A percentile compares a stretch with the other conserved stretches of the same genome.
These are phyloP conservation scores for Solenodon paradoxus DNA, from an alignment of 2,113 vertebrate species.

Conservation along the genomic window DNA sequence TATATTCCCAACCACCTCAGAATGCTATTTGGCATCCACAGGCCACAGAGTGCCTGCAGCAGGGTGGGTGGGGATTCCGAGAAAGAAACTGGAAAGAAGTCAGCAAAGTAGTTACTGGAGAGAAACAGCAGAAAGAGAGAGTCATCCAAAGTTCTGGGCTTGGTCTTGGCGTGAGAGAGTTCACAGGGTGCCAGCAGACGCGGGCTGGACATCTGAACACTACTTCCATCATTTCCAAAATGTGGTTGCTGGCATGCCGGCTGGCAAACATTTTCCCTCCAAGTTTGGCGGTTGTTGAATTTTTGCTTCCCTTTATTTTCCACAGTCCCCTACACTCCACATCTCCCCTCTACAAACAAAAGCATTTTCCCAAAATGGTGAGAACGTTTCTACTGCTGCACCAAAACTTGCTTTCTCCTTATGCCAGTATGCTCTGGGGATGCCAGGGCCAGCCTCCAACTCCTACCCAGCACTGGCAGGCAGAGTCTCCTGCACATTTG, in stretches of 20 bases:
- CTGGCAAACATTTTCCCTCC: neutral
- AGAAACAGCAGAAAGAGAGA: slow-evolving; percentile 24
- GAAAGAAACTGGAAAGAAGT: slow-evolving; percentile 26
- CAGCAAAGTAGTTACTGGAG: neutral
- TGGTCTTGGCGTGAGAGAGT: neutral
- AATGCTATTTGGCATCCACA: neutral
- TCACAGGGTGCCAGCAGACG: neutral
- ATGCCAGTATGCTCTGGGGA: neutral
- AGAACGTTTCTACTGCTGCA: neutral
- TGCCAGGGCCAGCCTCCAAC: neutral
- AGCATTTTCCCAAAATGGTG: neutral
- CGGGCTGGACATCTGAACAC: neutral
- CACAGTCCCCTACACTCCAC: neutral
- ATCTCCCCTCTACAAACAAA: neutral
- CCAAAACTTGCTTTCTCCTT: neutral
- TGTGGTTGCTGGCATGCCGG: neutral
- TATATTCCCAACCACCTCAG: neutral
- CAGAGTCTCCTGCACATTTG: neutral
- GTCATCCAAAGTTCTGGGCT: neutral
- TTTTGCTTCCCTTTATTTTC: neutral
- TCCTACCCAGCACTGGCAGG: neutral
- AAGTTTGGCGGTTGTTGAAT: neutral
- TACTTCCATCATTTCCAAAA: neutral
- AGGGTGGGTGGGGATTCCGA: neutral
- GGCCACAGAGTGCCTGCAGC: neutral